Conservation (phyloP, 2,888 invertebrate species). For the Oxystoma pomonae region DNA sequence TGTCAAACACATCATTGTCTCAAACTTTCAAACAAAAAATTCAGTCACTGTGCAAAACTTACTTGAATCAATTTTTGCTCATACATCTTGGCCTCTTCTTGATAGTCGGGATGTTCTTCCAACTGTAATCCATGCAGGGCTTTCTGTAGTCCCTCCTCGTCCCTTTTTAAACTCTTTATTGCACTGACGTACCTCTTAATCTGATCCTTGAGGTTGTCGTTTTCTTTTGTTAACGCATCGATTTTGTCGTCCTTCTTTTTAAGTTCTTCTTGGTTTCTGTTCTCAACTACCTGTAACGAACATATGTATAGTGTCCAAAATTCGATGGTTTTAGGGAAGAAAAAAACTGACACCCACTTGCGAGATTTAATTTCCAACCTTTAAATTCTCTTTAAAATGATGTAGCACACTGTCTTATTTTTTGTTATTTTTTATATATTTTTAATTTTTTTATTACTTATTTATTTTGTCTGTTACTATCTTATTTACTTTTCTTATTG, state of each 20-base stretch:
- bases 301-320: no score
- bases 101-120: constrained; percentile 49
- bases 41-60: no score
- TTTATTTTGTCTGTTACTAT: no score
- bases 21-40: no score
- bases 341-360: no score
- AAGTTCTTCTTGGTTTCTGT: constrained; percentile 41
- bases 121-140: constrained; percentile 40
- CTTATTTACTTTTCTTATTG: no score
- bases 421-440: no score
- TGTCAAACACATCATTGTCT: no score
- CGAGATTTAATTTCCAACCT: no score
- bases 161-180: constrained; percentile 72
- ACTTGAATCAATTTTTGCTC: constrained; percentile 85
- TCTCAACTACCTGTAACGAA: constrained; percentile 37
- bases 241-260: constrained; percentile 39
- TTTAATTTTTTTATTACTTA: no score
- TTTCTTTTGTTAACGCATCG: constrained; percentile 59
- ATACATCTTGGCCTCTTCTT: constrained; percentile 72
- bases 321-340: constrained; percentile 42
- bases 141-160: constrained; percentile 42
- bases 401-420: no score
- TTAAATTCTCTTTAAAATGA: no score
- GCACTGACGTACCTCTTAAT: constrained; percentile 82
- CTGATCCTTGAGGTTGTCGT: constrained; percentile 79